Percentiles rank a stretch among this genome's conserved stretches.
Conservation (phyloP, 2,113 vertebrate genomes). For the Edolisoma coerulescens region DNA sequence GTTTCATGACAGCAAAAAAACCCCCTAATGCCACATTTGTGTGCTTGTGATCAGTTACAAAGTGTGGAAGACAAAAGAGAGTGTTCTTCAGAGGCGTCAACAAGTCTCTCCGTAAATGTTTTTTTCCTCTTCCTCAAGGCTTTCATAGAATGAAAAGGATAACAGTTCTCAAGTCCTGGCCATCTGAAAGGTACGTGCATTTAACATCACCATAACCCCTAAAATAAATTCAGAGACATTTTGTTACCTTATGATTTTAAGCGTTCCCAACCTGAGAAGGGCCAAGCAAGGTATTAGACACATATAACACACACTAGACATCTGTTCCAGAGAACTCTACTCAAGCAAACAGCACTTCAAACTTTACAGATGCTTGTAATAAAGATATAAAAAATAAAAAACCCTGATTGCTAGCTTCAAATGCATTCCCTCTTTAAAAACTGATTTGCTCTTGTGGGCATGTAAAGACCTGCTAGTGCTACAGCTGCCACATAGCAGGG, state of each 20-base stretch:
- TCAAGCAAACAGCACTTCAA: not conserved
- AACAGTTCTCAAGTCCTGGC: not conserved
- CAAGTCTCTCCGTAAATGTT: not conserved
- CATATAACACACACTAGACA: not conserved
- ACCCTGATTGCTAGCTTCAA: not conserved
- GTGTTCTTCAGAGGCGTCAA: too few relatives aligned
- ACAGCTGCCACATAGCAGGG: not conserved
- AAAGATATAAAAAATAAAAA: not conserved
- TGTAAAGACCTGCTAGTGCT: not conserved
- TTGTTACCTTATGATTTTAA: not conserved
- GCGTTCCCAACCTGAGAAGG: not conserved
- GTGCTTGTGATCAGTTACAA: not conserved
- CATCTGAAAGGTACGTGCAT: not conserved
- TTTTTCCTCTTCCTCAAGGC: not conserved
- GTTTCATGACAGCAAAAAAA: not conserved
- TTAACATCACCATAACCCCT: not conserved
- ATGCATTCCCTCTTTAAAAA: not conserved
- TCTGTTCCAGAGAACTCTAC: not conserved
- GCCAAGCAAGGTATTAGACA: not conserved
- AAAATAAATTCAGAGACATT: not conserved
- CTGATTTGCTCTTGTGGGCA: not conserved
- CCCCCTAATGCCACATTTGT: accelerated
- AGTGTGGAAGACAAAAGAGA: not conserved
- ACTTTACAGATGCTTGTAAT: not conserved
- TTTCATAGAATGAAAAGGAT: not conserved